Percentiles rank a stretch among this genome's conserved stretches.
Conservation (phyloP, 2,113 vertebrate genomes). For the Xiphorhynchus elegans region DNA sequence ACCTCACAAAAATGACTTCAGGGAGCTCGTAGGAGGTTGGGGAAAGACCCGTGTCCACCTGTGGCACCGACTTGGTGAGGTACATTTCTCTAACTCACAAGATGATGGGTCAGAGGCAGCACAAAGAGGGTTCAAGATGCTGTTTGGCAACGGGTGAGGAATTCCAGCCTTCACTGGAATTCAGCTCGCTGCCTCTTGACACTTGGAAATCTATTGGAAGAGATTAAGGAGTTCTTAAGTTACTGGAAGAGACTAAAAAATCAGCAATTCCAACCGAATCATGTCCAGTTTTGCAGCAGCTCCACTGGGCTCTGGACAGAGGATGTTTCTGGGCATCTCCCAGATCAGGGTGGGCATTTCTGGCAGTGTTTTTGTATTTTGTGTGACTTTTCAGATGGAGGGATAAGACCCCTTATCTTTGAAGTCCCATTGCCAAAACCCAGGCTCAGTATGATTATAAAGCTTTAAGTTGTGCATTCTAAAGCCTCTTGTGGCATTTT, state of each 20-base stretch:
- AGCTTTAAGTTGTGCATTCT: background rate
- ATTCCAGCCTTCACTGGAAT: no score
- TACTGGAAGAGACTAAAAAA: background rate
- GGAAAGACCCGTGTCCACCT: background rate
- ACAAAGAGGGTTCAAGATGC: accelerated
- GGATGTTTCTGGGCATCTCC: background rate
- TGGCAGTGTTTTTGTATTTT: background rate
- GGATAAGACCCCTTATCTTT: accelerated
- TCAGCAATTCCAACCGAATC: background rate
- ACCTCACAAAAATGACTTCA: background rate
- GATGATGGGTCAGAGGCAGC: background rate
- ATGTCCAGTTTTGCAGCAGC: background rate
- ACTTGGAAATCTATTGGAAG: background rate
- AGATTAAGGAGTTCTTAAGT: background rate
- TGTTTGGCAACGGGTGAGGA: background rate
- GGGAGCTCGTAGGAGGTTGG: background rate
- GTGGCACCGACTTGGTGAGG: background rate
- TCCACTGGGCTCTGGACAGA: background rate
- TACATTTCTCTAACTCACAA: accelerated
- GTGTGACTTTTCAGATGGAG: background rate
- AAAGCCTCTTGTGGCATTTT: background rate
- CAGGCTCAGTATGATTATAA: background rate
- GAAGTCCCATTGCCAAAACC: background rate
- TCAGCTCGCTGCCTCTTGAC: background rate
- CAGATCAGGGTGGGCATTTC: background rate